Conservation (phyloP, 2,888 invertebrate species). For the Metacarcinus magister region DNA sequence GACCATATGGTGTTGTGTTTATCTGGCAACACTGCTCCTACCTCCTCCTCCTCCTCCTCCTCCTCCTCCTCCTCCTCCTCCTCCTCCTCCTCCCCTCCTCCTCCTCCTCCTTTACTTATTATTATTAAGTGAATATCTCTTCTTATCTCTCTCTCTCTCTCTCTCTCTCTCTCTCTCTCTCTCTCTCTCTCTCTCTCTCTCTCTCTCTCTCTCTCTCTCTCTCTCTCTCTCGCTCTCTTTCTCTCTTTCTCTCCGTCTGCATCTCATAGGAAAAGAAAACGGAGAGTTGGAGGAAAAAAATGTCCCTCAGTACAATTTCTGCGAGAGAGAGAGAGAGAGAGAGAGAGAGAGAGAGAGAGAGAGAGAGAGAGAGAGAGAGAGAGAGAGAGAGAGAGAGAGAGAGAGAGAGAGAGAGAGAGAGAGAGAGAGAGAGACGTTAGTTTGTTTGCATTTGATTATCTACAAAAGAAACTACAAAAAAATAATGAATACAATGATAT, state of each 20-base stretch:
- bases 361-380: neutral
- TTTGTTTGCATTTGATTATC: neutral
- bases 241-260: neutral
- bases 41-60: neutral
- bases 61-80: no score
- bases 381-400: constrained; percentile 51
- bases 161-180: constrained; percentile 9
- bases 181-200: constrained; percentile 18
- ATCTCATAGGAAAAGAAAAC: neutral
- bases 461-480: neutral
- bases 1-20: constrained; percentile 10
- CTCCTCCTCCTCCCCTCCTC: neutral
- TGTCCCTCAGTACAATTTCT: neutral
- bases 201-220: constrained; percentile 20
- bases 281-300: neutral
- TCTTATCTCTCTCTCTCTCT: neutral
- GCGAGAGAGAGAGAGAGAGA: neutral
- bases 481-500: neutral
- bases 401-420: neutral
- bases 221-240: neutral
- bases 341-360: neutral
- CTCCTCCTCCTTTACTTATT: neutral
- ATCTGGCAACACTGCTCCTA: constrained; percentile 28
- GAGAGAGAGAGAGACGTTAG: neutral
- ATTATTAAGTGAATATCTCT: neutral